A percentile compares a stretch with the other conserved stretches of the same genome.
Evolutionary conservation across 1,140 invertebrate genomes (phyloP).

Genomic region (Cyclina sinensis): DNA sequence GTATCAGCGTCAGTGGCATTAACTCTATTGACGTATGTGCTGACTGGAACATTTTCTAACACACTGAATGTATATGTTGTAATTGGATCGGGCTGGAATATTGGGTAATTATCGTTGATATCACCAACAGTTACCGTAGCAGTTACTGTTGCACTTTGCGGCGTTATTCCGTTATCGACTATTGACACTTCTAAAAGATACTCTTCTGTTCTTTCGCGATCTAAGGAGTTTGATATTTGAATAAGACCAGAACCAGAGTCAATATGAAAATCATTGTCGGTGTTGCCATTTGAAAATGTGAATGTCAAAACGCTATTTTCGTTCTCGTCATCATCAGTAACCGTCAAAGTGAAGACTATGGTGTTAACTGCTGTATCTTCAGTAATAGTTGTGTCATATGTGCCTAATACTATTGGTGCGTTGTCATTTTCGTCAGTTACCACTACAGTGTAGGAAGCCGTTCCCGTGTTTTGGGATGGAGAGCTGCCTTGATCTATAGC

Average conservation of each 20-base stretch:
- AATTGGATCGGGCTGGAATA: slow-evolving; percentile 58
- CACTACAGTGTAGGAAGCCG: slow-evolving; percentile 73
- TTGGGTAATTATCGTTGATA: slow-evolving; percentile 78
- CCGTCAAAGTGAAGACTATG: slow-evolving; percentile 74
- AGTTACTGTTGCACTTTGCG: slow-evolving; percentile 52
- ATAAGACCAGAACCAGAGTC: slow-evolving; percentile 73
- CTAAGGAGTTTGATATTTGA: slow-evolving; percentile 70
- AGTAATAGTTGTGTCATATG: slow-evolving; percentile 69
- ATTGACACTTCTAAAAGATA: slow-evolving; percentile 73
- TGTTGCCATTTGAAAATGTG: slow-evolving; percentile 74
- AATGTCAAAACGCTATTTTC: slow-evolving; percentile 74
- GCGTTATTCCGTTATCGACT: slow-evolving; percentile 70
- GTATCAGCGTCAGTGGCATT: slow-evolving; percentile 72
- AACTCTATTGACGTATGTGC: slow-evolving; percentile 42
- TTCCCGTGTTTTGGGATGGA: slow-evolving; percentile 69
- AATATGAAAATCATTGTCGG: slow-evolving; percentile 70
- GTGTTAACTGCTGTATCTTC: slow-evolving; percentile 74
- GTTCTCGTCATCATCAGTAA: slow-evolving; percentile 75
- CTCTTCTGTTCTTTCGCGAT: slow-evolving; percentile 71
- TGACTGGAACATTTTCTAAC: slow-evolving; percentile 62
- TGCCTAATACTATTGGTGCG: slow-evolving; percentile 72
- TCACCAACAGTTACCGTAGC: slow-evolving; percentile 74
- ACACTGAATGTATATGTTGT: slow-evolving; percentile 67
- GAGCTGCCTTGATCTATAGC: slow-evolving; percentile 70
- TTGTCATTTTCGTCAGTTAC: slow-evolving; percentile 78